Base-by-base conservation (phyloP, 2,888 invertebrate species). In the Diachrysia chrysitis region DNA sequence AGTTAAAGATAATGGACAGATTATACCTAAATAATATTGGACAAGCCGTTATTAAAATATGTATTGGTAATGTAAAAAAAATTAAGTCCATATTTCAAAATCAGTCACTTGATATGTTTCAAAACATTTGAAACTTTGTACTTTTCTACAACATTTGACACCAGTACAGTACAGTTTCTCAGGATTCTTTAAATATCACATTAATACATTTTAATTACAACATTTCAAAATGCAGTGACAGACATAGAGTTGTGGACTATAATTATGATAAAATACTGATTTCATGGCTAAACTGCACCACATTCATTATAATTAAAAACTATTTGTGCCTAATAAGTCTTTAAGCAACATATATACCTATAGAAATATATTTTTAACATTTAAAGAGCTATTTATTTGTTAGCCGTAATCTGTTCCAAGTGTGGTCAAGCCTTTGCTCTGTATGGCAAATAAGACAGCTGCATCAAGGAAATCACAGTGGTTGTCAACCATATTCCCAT, bases 371-470 rank as follows among this genome's bases (percentile, higher is more conserved):
- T 63, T 63, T 55, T 58, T 51, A 70, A 23, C 21, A 3, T n/a
- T n/a, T n/a, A n/a, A 48, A 57, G 29, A 14, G 25, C 12, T 53
- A n/a, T 17, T 9, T 17, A 55, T 66, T 63, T 69, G 69, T 92
- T 95, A 95, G 78, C 93, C 93, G 86, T 94, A 94, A 68, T 93
- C 94, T 59, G 89, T 90, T 14, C 92, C 92, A 82, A 93, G 93
- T 35, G 95, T 95, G 23, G 96, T 96, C 48, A 97, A 91, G 32
- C 97, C 97, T 90, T 97, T 97, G 86, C 97, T 97, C 86, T 97
- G 96, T 75, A 97, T 97, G 37, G 97, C 97, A 83, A 96, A 97
- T 54, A 96, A 95, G n/a, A 97, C 97, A n/a, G 97, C 97, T 59
- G 96, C 95, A 90, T 97, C 97, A 76, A 97, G 90, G 84, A 97